These are phyloP conservation scores for Tanytarsus gracilentus DNA, from an alignment of 2,888 invertebrate species.

Conservation along the genomic window DNA sequence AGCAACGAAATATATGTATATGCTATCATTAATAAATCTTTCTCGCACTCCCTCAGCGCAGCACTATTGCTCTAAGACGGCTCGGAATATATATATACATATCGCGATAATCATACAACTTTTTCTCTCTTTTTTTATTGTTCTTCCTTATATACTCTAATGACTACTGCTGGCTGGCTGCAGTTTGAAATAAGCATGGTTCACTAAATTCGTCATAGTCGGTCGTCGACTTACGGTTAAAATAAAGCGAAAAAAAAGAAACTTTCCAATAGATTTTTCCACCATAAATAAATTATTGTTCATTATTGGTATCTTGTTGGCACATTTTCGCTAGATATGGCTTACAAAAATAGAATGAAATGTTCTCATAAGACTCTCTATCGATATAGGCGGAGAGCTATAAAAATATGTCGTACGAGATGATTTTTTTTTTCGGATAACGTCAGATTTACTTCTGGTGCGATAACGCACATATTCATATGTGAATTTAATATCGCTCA, in stretches of 20 bases:
- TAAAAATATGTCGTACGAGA: too few species aligned
- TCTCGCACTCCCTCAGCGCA: too few species aligned
- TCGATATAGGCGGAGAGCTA: too few species aligned
- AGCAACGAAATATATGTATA: too few species aligned
- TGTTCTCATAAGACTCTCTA: too few species aligned
- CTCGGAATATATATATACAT: neutral
- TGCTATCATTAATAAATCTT: constrained; percentile 5
- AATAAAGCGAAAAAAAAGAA: neutral
- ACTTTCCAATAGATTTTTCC: constrained; percentile 14
- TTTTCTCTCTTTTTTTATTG: constrained; percentile 9
- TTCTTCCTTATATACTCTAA: constrained; percentile 4
- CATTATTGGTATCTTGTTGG: too few species aligned
- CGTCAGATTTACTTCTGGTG: too few species aligned
- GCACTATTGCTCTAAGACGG: too few species aligned
- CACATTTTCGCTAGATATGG: neutral
- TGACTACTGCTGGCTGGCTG: neutral
- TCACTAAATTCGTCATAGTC: constrained; percentile 22
- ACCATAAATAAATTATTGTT: too few species aligned
- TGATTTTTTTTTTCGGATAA: too few species aligned
- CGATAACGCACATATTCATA: too few species aligned
- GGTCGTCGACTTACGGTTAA: too few species aligned
- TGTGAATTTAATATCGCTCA: neutral
- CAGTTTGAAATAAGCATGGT: neutral
- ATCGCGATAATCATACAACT: constrained; percentile 17
- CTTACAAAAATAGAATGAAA: neutral